Evolutionary conservation across 2,113 vertebrate species (phyloP).

Genomic region (Stomatorhinus ivindoensis): DNA sequence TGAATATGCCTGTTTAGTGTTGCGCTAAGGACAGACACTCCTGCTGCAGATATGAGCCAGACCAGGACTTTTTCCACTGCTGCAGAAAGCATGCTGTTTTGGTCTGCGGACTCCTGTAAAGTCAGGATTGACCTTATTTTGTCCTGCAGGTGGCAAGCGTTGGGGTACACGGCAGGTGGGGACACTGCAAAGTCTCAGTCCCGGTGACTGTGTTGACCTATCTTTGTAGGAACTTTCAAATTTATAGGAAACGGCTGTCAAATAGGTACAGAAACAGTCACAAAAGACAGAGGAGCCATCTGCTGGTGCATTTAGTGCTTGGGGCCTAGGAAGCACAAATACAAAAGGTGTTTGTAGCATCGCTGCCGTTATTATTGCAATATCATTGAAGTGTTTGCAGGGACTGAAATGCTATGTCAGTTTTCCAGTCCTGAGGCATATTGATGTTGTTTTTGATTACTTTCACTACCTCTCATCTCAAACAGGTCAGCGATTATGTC

Average conservation of each 20-base stretch:
- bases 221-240: neutral
- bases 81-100: neutral
- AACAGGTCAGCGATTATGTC: neutral
- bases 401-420: neutral
- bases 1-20: neutral
- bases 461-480: neutral
- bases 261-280: neutral
- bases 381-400: neutral
- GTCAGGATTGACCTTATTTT: neutral
- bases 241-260: neutral
- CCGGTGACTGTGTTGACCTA: neutral
- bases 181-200: too few relatives aligned
- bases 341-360: neutral
- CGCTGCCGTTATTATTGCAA: neutral
- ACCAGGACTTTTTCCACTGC: neutral
- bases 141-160: neutral
- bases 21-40: neutral
- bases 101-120: neutral
- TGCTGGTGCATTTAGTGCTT: neutral
- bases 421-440: conserved; percentile 1
- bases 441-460: neutral
- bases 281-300: neutral
- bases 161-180: neutral
- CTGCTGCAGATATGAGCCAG: neutral
- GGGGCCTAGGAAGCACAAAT: neutral